Conservation (phyloP, 2,888 invertebrate genomes). For the Omphaloscelis lunosa region DNA sequence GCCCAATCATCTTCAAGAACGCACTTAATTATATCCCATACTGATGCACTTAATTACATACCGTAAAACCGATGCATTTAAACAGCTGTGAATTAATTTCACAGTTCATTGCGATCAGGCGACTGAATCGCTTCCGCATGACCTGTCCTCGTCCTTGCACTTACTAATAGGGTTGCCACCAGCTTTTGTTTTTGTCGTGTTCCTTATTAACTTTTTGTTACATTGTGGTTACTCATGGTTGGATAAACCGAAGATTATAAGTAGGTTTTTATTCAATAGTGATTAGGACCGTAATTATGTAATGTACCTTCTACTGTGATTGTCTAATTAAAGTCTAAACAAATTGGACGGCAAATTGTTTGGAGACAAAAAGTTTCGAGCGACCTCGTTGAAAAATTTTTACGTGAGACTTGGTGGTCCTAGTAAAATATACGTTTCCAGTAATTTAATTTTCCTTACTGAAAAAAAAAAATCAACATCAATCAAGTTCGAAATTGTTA, state of each 20-base stretch:
- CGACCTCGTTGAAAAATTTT: neutral
- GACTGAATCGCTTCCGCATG: conserved; percentile 66
- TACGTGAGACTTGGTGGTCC: neutral
- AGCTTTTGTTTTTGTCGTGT: conserved; percentile 4
- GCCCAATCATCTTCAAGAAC: conserved; percentile 40
- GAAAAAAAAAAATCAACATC: neutral
- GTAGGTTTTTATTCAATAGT: conserved; percentile 32
- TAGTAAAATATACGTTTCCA: neutral
- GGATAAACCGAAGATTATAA: conserved; percentile 26
- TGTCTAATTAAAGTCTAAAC: conserved; percentile 15
- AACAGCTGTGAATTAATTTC: conserved; percentile 58
- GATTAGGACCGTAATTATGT: conserved; percentile 28
- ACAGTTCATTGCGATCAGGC: conserved; percentile 62
- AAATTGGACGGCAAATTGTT: conserved; percentile 3
- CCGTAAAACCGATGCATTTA: conserved; percentile 17
- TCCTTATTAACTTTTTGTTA: conserved; percentile 39
- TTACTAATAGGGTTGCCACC: conserved; percentile 40
- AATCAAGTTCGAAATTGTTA: too few relatives aligned
- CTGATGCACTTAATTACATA: conserved; percentile 34
- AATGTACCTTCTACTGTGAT: conserved; percentile 40
- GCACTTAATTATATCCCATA: conserved; percentile 8
- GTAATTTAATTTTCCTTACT: neutral
- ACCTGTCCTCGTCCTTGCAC: conserved; percentile 55
- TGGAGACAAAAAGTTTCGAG: neutral
- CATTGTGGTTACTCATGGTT: conserved; percentile 31